Percentiles rank a stretch among this genome's conserved stretches.
Evolutionary conservation across 2,888 invertebrate species (phyloP).

Genomic region (Cryptocephalus primarius): DNA sequence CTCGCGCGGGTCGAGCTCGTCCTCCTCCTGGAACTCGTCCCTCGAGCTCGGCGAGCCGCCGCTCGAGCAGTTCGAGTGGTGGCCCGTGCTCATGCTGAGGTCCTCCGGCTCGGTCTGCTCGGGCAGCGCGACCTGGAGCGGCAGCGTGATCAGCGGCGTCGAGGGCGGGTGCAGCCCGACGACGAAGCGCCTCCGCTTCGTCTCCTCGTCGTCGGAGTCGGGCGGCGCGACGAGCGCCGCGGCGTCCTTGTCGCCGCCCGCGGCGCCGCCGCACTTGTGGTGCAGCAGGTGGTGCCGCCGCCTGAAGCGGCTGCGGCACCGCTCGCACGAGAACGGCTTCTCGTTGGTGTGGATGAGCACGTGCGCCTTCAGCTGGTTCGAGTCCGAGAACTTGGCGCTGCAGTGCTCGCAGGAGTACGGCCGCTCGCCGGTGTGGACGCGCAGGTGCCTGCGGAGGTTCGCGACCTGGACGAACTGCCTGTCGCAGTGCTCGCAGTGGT

Average conservation of each 20-base stretch:
- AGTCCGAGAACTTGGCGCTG: conserved; percentile 78
- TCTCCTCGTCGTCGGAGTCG: conserved; percentile 26
- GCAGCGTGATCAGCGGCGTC: conserved; percentile 32
- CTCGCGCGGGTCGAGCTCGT: conserved; percentile 44
- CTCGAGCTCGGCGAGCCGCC: conserved; percentile 35
- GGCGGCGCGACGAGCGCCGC: conserved; percentile 21
- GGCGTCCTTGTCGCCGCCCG: background rate
- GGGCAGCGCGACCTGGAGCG: conserved; percentile 40
- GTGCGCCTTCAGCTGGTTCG: conserved; percentile 86
- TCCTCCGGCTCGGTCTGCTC: conserved; percentile 91
- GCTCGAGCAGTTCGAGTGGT: conserved; percentile 40
- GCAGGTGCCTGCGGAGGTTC: conserved; percentile 75
- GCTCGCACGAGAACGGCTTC: conserved; percentile 74
- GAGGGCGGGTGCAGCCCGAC: conserved; percentile 39
- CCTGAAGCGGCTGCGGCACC: conserved; percentile 68
- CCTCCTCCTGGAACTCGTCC: conserved; percentile 39
- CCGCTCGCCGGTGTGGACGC: conserved; percentile 86
- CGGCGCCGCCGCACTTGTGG: conserved; percentile 67
- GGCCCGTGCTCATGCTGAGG: conserved; percentile 58
- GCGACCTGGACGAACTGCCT: conserved; percentile 90
- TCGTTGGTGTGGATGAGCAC: conserved; percentile 81
- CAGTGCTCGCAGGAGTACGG: conserved; percentile 83
- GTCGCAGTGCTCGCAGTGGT: conserved; percentile 84
- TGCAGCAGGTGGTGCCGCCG: conserved; percentile 78
- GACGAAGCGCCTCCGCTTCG: background rate